phyloP scores from a whole-genome alignment of 2,797 vertebrate genomes.

The Staurois parvus region DNA sequence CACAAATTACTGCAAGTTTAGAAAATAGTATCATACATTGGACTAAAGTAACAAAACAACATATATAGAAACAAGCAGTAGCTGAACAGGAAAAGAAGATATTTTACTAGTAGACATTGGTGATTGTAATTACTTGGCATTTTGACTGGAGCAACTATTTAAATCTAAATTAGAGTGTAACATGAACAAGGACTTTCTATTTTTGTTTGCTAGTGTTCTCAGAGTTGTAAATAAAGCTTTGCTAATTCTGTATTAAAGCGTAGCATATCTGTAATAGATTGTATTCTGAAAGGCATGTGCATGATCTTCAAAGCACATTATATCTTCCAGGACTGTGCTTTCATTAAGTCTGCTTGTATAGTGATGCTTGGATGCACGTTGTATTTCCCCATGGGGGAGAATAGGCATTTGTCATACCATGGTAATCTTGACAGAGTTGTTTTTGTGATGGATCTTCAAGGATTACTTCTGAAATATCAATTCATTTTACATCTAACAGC shows the following conservation, averaged over 20 bases:
- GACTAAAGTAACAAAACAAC: no score
- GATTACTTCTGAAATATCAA: conserved; percentile 47
- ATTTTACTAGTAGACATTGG: no score
- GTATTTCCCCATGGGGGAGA: conserved; percentile 47
- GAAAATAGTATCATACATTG: no score
- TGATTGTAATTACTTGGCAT: no score
- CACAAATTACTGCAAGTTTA: no score
- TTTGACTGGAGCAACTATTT: no score
- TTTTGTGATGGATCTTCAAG: conserved; percentile 40
- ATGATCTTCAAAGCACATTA: conserved; percentile 44
- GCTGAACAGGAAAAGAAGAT: no score
- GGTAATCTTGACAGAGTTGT: conserved; percentile 29
- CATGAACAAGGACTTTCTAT: no score
- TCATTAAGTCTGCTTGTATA: conserved; percentile 45
- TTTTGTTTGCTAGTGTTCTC: background rate
- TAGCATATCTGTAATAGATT: conserved; percentile 17
- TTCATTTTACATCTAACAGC: conserved; percentile 30
- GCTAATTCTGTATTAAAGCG: background rate
- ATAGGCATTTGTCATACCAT: conserved; percentile 47
- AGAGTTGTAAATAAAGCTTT: background rate
- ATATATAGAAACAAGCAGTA: no score
- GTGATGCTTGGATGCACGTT: conserved; percentile 45
- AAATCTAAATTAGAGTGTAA: no score
- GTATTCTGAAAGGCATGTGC: conserved; percentile 33
- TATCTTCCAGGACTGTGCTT: conserved; percentile 37